These are phyloP conservation scores for Caradrina clavipalpis DNA, from an alignment of 2,888 invertebrate species.

Conservation along the genomic window DNA sequence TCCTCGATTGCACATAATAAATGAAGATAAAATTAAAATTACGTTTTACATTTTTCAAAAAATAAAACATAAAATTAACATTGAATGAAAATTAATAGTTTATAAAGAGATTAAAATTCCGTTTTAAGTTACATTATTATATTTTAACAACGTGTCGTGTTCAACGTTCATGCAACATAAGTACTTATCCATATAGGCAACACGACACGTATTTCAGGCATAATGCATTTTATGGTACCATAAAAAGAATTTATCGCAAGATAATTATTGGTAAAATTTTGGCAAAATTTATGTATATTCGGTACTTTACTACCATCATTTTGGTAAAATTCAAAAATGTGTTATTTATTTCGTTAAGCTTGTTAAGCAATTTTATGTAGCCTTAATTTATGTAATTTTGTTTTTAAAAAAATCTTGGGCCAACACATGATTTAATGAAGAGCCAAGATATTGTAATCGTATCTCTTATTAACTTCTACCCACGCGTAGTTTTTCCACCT, in stretches of 20 bases:
- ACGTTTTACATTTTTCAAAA: neutral
- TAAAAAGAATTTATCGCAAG: conserved; percentile 62
- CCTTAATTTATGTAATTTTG: no score
- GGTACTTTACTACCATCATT: conserved; percentile 9
- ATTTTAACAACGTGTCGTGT: conserved; percentile 15
- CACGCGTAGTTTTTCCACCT: no score
- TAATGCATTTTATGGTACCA: conserved; percentile 58
- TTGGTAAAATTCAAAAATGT: conserved; percentile 19
- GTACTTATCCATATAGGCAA: neutral
- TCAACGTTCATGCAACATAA: neutral
- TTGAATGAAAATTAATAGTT: neutral
- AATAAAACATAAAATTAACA: no score
- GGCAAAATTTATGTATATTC: conserved; percentile 29
- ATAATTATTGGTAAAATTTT: conserved; percentile 54
- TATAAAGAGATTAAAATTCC: neutral
- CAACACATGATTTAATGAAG: no score
- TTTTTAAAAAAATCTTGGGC: no score
- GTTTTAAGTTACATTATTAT: neutral
- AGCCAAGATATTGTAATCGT: no score
- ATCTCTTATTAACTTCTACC: no score
- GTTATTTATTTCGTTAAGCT: neutral
- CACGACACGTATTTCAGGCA: conserved; percentile 45
- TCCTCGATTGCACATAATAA: no score
- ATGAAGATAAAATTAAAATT: neutral
- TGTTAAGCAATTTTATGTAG: neutral